Base-by-base conservation (phyloP, 2,888 invertebrate genomes). In the Melinopterus prodromus region DNA sequence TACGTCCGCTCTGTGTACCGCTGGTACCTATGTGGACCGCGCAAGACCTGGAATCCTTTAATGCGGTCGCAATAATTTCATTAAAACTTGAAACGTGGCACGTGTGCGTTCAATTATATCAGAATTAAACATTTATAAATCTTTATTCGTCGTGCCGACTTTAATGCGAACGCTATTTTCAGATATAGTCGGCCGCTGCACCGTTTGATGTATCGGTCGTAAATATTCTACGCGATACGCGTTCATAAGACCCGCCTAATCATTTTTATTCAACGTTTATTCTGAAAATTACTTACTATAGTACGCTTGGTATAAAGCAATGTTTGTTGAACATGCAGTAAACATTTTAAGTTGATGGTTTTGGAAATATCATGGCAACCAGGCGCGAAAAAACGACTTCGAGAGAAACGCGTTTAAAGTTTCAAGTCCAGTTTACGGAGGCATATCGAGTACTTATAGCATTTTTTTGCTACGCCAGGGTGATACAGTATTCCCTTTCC, bases 31-130 rank as follows among this genome's bases (percentile, higher is more conserved):
- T 35, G 36, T 36, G 74, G 74, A 35, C n/a, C 7, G 35, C 71
- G 26, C 77, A 77, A 86, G 87, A 87, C 87, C 86, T 86, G 87
- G 86, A 87, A 86, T 87, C 87, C 74, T 87, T 88, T 88, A 88
- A 87, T 88, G 86, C 83, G 83, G 85, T 74, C 74, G 87, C 87
- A 87, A 88, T 88, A 88, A 88, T 88, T 88, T 87, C 87, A 88
- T 88, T 88, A 87, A 86, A 88, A 88, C 86, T 88, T 87, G 86
- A 88, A 87, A 88, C 86, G 84, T 86, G 85, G 86, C 87, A 87
- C 87, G 88, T 87, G 87, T 87, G 87, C 87, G 86, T 87, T 88
- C 87, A 87, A 87, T 87, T 87, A 87, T 86, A 74, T 74, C 74
- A 37, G 74, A 87, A 87, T 87, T 87, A 87, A 87, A 87, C 87